phyloP scores from a whole-genome alignment of 2,797 vertebrate species.

The Glossophaga mutica region DNA sequence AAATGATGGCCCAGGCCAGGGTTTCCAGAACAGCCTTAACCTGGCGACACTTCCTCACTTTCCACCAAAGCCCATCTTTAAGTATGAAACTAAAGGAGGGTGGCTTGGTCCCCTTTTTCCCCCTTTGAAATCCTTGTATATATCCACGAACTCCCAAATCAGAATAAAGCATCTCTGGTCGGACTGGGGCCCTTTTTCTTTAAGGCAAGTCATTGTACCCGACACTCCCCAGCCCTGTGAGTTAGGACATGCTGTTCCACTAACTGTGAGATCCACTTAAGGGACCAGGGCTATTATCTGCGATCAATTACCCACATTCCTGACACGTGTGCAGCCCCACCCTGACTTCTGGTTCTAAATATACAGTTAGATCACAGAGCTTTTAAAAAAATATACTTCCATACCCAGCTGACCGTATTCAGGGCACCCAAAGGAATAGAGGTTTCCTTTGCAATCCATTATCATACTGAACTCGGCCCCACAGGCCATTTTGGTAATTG shows the following conservation, averaged over 20 bases:
- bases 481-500: slow-evolving; percentile 94
- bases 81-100: background rate
- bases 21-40: background rate
- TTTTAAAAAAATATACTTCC: slow-evolving; percentile 40
- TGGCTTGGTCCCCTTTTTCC: background rate
- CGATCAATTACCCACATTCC: slow-evolving; percentile 50
- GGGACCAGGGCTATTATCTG: slow-evolving; percentile 29
- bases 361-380: slow-evolving; percentile 23
- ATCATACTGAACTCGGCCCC: slow-evolving; percentile 98
- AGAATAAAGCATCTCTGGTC: background rate
- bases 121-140: background rate
- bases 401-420: slow-evolving; percentile 97
- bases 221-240: background rate
- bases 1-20: background rate
- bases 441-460: slow-evolving; percentile 97
- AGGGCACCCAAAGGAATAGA: slow-evolving; percentile 96
- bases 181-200: background rate
- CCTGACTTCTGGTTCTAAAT: background rate
- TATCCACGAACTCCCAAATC: background rate
- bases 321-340: background rate
- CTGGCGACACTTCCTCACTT: background rate
- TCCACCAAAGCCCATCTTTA: background rate
- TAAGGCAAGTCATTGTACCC: background rate
- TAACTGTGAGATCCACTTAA: background rate
- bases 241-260: background rate